Evolutionary conservation across 2,888 invertebrate species (phyloP).

Genomic region (Dexiosoma caninum): DNA sequence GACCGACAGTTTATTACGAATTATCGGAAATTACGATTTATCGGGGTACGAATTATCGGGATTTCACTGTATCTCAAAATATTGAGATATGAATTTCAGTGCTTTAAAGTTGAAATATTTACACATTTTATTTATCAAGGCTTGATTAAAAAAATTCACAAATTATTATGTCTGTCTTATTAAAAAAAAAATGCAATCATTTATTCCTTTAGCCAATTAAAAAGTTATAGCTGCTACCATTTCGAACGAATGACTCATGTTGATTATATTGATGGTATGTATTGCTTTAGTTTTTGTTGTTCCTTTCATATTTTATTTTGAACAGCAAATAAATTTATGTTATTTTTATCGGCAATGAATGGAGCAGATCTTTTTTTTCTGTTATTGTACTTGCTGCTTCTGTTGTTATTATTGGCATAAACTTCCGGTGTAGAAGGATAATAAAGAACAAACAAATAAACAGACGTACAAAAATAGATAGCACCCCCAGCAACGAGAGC

Average conservation of each 20-base stretch:
- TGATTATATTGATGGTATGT: not conserved
- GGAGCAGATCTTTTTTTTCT: not conserved
- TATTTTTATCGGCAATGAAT: conserved; percentile 18
- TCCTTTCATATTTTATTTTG: not conserved
- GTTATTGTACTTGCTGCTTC: conserved; percentile 17
- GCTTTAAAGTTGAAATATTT: too few relatives aligned
- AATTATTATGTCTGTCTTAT: too few relatives aligned
- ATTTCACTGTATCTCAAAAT: too few relatives aligned
- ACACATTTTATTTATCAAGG: too few relatives aligned
- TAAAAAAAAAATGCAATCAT: too few relatives aligned
- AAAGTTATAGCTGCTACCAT: not conserved
- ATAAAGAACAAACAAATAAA: conserved; percentile 62
- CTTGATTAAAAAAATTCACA: too few relatives aligned
- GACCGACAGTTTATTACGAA: too few relatives aligned
- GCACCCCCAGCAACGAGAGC: conserved; percentile 64
- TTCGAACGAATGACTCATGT: not conserved
- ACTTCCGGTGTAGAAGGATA: conserved; percentile 67
- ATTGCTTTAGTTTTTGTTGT: not conserved
- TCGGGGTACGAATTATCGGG: too few relatives aligned
- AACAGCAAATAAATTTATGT: conserved; percentile 38
- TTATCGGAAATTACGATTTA: too few relatives aligned
- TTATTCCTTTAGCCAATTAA: conserved; percentile 2
- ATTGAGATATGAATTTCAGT: too few relatives aligned
- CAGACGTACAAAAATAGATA: conserved; percentile 51
- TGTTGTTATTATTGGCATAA: conserved; percentile 53